phyloP scores from a whole-genome alignment of 2,797 vertebrate species.

The Sciurus vulgaris region DNA sequence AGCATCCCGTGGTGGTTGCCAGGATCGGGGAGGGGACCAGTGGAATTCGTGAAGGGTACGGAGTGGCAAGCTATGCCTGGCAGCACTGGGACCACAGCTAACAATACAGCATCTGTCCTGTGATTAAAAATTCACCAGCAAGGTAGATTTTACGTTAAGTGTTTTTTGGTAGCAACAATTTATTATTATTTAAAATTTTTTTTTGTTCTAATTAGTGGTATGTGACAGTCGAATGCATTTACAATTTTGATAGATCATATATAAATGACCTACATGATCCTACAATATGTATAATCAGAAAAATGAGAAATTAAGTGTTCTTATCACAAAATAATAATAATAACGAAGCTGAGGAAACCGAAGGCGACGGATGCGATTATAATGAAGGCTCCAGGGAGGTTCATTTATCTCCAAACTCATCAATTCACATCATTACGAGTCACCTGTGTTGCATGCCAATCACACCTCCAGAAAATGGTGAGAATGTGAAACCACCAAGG shows the following conservation, averaged over 20 bases:
- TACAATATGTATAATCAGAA: too few relatives aligned
- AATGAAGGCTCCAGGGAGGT: background rate
- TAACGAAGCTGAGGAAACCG: background rate
- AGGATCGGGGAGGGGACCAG: too few relatives aligned
- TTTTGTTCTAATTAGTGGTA: too few relatives aligned
- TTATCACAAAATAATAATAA: background rate
- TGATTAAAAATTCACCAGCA: background rate
- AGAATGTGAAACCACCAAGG: constrained; percentile 12
- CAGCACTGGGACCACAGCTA: background rate
- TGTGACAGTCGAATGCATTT: too few relatives aligned
- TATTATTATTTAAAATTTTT: too few relatives aligned
- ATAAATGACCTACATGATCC: too few relatives aligned
- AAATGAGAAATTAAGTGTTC: background rate
- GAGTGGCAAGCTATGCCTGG: too few relatives aligned
- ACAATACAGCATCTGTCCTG: background rate
- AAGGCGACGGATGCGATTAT: background rate
- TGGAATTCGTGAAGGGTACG: background rate
- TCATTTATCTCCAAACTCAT: background rate
- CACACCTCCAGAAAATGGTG: background rate
- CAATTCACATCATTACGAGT: background rate
- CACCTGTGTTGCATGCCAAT: background rate
- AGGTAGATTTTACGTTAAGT: background rate
- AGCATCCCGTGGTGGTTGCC: too few relatives aligned
- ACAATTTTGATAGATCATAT: too few relatives aligned
- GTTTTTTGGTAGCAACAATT: too few relatives aligned